These are phyloP conservation scores for Pogonophryne albipinna DNA, from an alignment of 2,797 vertebrate genomes.

Conservation along the genomic window DNA sequence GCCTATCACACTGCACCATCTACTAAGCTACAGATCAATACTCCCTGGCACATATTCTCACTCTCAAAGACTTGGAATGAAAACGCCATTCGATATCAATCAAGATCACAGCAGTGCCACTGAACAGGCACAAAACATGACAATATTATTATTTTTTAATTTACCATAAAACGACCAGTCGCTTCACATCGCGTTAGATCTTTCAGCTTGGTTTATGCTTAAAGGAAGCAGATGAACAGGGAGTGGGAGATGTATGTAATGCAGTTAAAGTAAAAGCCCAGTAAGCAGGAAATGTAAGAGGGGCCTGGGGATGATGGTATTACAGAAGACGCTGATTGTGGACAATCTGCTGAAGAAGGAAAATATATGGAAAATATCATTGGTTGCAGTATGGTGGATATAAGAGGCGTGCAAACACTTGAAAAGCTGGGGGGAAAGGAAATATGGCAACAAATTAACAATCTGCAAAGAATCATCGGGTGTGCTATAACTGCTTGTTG, in stretches of 20 bases:
- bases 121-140: conserved; percentile 64
- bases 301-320: conserved; percentile 79
- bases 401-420: conserved; percentile 32
- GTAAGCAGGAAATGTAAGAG: conserved; percentile 83
- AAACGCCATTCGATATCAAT: conserved; percentile 75
- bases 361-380: conserved; percentile 79
- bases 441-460: conserved; percentile 23
- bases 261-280: conserved; percentile 84
- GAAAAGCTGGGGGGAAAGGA: conserved; percentile 1
- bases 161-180: conserved; percentile 50
- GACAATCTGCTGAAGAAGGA: conserved; percentile 76
- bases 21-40: conserved; percentile 77
- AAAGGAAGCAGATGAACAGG: conserved; percentile 78
- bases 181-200: conserved; percentile 54
- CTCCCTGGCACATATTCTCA: conserved; percentile 71
- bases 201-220: conserved; percentile 69
- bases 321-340: conserved; percentile 77
- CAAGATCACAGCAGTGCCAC: conserved; percentile 65
- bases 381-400: conserved; percentile 56
- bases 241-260: conserved; percentile 80
- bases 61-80: conserved; percentile 71
- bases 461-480: conserved; percentile 16
- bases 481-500: background rate
- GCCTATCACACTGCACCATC: conserved; percentile 66
- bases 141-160: conserved; percentile 54